Conservation (phyloP, 2,797 vertebrate genomes). For the Neostethus bicornis region DNA sequence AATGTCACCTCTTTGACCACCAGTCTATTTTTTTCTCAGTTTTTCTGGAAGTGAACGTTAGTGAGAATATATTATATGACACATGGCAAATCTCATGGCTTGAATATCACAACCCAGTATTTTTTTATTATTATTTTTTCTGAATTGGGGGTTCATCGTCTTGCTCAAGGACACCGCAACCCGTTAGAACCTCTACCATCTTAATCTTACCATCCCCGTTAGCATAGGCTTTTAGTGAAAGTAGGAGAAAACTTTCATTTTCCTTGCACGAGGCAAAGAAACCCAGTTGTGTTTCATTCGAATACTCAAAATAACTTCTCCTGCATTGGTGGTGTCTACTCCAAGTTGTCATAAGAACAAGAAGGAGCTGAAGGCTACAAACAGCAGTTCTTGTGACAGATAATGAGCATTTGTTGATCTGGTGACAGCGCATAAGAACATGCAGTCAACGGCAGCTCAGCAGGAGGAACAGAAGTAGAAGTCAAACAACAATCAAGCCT, state of each 20-base stretch:
- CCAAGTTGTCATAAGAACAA: conserved; percentile 1
- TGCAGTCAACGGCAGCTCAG: conserved; percentile 17
- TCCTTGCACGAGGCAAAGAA: conserved; percentile 8
- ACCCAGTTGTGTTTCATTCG: conserved; percentile 20
- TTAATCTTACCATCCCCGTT: too few species aligned
- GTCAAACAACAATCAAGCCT: conserved; percentile 3
- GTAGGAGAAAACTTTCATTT: conserved; percentile 11
- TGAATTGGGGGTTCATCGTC: too few species aligned
- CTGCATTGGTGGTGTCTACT: conserved; percentile 8
- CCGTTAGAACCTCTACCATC: too few species aligned
- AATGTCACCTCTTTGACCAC: too few species aligned
- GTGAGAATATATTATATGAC: too few species aligned
- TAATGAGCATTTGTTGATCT: conserved; percentile 25
- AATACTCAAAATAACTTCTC: conserved; percentile 34
- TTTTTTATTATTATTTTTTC: too few species aligned
- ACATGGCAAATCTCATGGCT: too few species aligned
- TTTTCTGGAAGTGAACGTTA: too few species aligned
- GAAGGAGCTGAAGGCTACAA: conserved; percentile 6
- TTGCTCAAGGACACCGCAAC: too few species aligned
- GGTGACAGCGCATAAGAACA: conserved; percentile 11
- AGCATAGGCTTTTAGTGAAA: conserved; percentile 12
- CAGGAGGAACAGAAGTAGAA: conserved; percentile 11
- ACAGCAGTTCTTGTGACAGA: conserved; percentile 8
- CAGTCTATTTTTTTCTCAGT: too few species aligned
- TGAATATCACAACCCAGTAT: too few species aligned